phyloP scores from a whole-genome alignment of 2,888 invertebrate species.

The Syrista parreyssii region DNA sequence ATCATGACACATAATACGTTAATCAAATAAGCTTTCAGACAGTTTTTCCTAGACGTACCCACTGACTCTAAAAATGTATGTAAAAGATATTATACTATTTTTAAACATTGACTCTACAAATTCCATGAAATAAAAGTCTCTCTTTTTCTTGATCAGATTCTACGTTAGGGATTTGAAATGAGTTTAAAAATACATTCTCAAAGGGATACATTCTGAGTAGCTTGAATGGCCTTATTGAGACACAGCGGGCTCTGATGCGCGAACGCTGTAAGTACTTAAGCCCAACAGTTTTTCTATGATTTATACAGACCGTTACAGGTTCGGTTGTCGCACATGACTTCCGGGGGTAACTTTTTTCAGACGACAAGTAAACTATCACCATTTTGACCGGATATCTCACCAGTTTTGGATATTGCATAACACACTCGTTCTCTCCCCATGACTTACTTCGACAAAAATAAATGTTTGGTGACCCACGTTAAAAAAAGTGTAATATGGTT shows the following conservation, averaged over 20 bases:
- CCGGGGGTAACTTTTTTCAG: constrained; percentile 20
- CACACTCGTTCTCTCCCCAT: not conserved
- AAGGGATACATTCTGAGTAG: not conserved
- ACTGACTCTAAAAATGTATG: not conserved
- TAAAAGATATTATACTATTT: not conserved
- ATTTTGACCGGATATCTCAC: not conserved
- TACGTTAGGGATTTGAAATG: not conserved
- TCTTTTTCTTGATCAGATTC: not conserved
- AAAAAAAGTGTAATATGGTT: not conserved
- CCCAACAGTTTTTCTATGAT: constrained; percentile 42
- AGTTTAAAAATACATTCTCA: constrained; percentile 1
- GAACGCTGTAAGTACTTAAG: constrained; percentile 56
- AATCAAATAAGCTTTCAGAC: not conserved
- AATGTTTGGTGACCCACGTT: not conserved
- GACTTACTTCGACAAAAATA: not conserved
- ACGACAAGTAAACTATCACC: not conserved
- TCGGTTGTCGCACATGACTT: constrained; percentile 28
- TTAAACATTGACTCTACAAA: not conserved
- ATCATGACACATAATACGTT: not conserved
- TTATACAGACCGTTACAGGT: constrained; percentile 35
- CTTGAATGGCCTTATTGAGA: constrained; percentile 29
- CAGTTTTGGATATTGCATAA: constrained; percentile 9
- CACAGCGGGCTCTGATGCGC: constrained; percentile 57
- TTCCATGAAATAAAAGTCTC: not conserved
- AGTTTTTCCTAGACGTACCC: not conserved